Evolutionary conservation across 2,113 vertebrate genomes (phyloP), one percentile per base, ranked within the genome.

Genomic region (Stercorarius parasiticus): DNA sequence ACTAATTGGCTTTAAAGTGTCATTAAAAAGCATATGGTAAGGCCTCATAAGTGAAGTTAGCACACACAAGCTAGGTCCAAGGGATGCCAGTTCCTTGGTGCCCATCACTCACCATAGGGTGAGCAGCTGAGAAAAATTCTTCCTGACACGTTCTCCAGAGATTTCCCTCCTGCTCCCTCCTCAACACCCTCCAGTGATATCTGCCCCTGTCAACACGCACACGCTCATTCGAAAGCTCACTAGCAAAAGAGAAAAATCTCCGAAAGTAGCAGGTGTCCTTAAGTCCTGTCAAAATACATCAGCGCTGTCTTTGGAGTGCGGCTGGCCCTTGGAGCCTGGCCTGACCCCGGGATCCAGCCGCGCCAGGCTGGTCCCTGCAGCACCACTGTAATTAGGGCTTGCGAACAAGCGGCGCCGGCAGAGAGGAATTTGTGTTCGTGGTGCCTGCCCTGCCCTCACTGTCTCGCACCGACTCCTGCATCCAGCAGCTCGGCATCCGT

Each of bases 251-350:
- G 89, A 89, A 94, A 97, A 94, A 49, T 62, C 87, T 56, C 96
- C 0, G 0, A 91, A 94, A 97, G 91, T 96, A 97, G 96, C 95
- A 93, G 96, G 95, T 97, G 95, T 96, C 82, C 95, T 90, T 93
- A 97, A 96, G 92, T 76, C 92, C 95, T 97, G 97, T 97, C 97
- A 97, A 81, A 96, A 97, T 52, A 10, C 87, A 97, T 97, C 97
- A 97, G 78, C 0, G n/a, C 70, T 69, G 85, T 62, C 95, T 87
- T 10, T 23, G 91, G 92, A 97, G 93, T 67, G 1, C 3, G 22
- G 66, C 96, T 81, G 88, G 93, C 81, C 86, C 92, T 87, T 0
- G 20, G 70, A 96, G 87, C 91, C 94, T 5, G 73, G 88, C 70
- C 95, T 90, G 93, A 94, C 88, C 96, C 95, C 1, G 0, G 72